Conservation (phyloP, 2,797 vertebrate species). For the Coccyzus lansbergi region DNA sequence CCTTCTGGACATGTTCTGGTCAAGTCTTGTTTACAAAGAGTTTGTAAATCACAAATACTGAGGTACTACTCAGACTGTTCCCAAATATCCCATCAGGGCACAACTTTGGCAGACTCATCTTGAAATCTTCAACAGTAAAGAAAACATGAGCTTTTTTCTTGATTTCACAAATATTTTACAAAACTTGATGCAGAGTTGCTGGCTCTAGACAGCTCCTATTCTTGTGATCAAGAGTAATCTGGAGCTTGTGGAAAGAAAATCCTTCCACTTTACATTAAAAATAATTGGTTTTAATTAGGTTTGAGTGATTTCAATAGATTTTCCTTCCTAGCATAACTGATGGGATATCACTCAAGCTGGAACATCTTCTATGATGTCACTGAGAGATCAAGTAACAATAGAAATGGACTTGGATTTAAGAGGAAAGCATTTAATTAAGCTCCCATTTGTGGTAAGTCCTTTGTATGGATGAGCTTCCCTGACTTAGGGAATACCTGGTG, state of each 20-base stretch:
- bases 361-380: background rate
- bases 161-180: background rate
- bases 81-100: background rate
- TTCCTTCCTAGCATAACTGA: background rate
- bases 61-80: background rate
- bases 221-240: background rate
- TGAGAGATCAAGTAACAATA: background rate
- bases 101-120: background rate
- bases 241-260: background rate
- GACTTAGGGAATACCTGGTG: too few species aligned
- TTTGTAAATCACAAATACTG: background rate
- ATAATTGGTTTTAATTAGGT: background rate
- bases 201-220: background rate
- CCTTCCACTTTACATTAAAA: background rate
- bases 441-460: background rate
- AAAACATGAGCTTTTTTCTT: background rate
- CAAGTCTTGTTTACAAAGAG: background rate
- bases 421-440: background rate
- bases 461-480: too few species aligned
- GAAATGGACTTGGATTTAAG: background rate
- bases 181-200: background rate
- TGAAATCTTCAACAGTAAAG: background rate
- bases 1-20: background rate
- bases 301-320: background rate
- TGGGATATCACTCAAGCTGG: background rate